These are phyloP conservation scores for Eupeodes corollae DNA, from an alignment of 1,140 invertebrate genomes.

Conservation along the genomic window DNA sequence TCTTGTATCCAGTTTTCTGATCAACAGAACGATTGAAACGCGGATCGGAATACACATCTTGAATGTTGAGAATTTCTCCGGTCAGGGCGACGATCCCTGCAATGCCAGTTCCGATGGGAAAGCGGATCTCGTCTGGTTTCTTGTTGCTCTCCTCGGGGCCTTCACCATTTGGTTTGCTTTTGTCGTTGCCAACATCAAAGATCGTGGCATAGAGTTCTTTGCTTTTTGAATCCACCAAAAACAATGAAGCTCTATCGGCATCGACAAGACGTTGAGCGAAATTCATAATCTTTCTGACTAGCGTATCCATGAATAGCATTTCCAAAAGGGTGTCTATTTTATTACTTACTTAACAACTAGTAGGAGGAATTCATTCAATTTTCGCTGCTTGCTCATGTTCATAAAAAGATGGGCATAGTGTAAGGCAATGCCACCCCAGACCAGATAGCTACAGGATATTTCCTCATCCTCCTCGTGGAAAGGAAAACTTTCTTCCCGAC, in stretches of 20 bases:
- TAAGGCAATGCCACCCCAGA: slow-evolving; percentile 51
- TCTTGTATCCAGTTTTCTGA: slow-evolving; percentile 63
- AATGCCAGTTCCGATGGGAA: slow-evolving; percentile 47
- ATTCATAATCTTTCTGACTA: slow-evolving; percentile 75
- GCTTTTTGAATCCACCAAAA: slow-evolving; percentile 58
- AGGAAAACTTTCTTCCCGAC: slow-evolving; percentile 26
- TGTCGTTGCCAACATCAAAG: slow-evolving; percentile 53
- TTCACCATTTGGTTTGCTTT: slow-evolving; percentile 4
- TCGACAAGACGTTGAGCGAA: slow-evolving; percentile 68
- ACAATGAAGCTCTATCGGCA: slow-evolving; percentile 68
- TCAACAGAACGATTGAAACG: slow-evolving; percentile 71
- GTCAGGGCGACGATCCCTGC: slow-evolving; percentile 59
- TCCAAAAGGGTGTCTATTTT: slow-evolving; percentile 42
- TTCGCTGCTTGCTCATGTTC: slow-evolving; percentile 51
- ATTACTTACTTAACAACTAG: slow-evolving; percentile 54
- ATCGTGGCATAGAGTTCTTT: slow-evolving; percentile 70
- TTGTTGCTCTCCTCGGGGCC: background rate
- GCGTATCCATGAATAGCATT: slow-evolving; percentile 69
- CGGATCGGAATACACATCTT: slow-evolving; percentile 65
- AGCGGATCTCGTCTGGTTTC: slow-evolving; percentile 40
- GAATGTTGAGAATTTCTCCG: slow-evolving; percentile 65
- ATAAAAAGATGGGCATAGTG: slow-evolving; percentile 51
- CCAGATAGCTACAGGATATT: slow-evolving; percentile 48
- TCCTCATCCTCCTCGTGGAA: slow-evolving; percentile 59
- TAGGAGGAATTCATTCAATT: slow-evolving; percentile 58